Base-by-base conservation (phyloP, 2,113 vertebrate species). In the Oryzias woworae region DNA sequence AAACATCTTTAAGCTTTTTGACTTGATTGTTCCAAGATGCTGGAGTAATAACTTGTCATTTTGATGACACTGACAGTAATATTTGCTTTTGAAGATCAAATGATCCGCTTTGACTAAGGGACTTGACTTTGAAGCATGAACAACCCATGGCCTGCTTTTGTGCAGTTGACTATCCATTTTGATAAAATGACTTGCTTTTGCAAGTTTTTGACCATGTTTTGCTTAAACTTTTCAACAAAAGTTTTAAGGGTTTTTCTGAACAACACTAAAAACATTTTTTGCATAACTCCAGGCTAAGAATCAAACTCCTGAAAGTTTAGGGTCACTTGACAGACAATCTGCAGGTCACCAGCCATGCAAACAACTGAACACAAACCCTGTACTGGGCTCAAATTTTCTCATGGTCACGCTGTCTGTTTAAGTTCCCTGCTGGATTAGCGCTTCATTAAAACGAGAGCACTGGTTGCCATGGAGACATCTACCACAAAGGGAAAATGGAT, bases 401-500 rank as follows among this genome's bases (percentile, higher is more conserved):
- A 83, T 55, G 72, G 77, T 72, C 78, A 77, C 75, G 66, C 56
- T 77, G 76, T 80, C 51, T 50, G 7, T 66, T 78, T 74, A 56
- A 57, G 73, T 74, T 55, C 63, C 62, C 73, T 71, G 73, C 59
- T 77, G 78, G 79, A 87, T 81, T 82, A 62, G 18, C 42, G 56
- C 77, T 77, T 82, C 68, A 80, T 85, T 75, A 84, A 79, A 77
- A 74, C 73, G 24, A 68, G 56, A 75, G 53, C 71, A 52, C 31
- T 53, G 58, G 81, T 87, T 82, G 53, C 78, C 69, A 84, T 81
- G 73, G 84, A 77, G 85, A 88, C 73, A n/a, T 66, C 59, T 43
- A 66, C 48, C 62, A 75, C 49, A 78, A 62, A 77, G 66, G 71
- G 48, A 71, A 62, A 80, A 80, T 49, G 49, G 62, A 36, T 74